A percentile compares a stretch with the other conserved stretches of the same genome.
Evolutionary conservation across 2,797 vertebrate species (phyloP).

Genomic region (Podarcis siculus): DNA sequence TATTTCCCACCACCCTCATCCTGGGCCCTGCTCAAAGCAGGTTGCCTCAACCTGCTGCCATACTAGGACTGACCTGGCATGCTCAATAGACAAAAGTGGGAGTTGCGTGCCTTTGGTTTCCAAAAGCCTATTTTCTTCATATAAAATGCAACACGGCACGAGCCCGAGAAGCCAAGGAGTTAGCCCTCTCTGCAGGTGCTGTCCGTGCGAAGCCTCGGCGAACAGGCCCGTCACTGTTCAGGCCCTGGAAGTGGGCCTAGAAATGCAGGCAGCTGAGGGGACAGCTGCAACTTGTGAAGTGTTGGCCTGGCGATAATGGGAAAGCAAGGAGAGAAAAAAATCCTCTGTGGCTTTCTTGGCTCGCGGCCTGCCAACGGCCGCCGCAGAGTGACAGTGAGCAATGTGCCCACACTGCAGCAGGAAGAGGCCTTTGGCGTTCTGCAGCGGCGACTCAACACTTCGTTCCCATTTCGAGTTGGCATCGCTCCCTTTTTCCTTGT

Average conservation of each 20-base stretch:
- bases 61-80: not conserved
- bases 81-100: not conserved
- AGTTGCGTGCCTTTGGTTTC: not conserved
- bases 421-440: not conserved
- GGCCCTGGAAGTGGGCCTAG: slow-evolving; percentile 13
- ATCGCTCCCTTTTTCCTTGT: not conserved
- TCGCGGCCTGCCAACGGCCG: not conserved
- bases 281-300: slow-evolving; percentile 21
- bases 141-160: not conserved
- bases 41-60: not conserved
- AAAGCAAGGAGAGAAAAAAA: not conserved
- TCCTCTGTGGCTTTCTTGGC: slow-evolving; percentile 7
- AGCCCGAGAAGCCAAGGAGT: not conserved
- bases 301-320: slow-evolving; percentile 11
- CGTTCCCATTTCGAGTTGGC: not conserved
- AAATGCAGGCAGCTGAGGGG: slow-evolving; percentile 29
- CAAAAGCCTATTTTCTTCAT: not conserved
- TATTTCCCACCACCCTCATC: no score
- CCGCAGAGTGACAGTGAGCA: slow-evolving; percentile 5
- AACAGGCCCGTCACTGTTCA: slow-evolving; percentile 20
- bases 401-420: not conserved
- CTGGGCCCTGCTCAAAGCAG: not conserved
- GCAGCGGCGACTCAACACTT: not conserved
- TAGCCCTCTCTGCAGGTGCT: slow-evolving; percentile 20
- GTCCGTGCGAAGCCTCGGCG: not conserved